Evolutionary conservation across 1,140 invertebrate species (phyloP).

Genomic region (Pseudomyrmex flavicornis): DNA sequence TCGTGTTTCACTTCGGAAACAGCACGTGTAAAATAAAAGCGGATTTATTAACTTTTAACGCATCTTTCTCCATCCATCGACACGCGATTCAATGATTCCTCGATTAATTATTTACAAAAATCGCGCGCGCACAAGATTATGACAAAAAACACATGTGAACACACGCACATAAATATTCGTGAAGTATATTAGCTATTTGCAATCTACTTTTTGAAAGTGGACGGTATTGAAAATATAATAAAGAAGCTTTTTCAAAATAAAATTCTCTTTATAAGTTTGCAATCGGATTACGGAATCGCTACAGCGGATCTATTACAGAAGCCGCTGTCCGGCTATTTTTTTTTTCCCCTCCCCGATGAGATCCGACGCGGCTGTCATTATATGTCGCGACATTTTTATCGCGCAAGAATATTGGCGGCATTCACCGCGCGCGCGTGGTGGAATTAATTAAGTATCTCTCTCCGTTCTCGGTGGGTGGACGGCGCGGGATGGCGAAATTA

Average conservation of each 20-base stretch:
- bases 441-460: constrained; percentile 81
- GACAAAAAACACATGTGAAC: neutral
- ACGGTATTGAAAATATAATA: neutral
- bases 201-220: neutral
- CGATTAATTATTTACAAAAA: neutral
- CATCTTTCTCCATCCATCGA: neutral
- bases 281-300: constrained; percentile 28
- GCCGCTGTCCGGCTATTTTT: constrained; percentile 19
- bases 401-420: constrained; percentile 68
- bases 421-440: constrained; percentile 63
- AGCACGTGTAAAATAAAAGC: neutral
- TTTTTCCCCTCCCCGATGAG: neutral
- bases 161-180: neutral
- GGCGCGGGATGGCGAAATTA: constrained; percentile 79
- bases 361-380: constrained; percentile 24
- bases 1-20: neutral
- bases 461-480: constrained; percentile 72
- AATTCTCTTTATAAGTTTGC: neutral
- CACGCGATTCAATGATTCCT: neutral
- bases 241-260: neutral
- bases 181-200: neutral
- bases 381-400: constrained; percentile 23
- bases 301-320: constrained; percentile 5
- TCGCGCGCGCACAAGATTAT: neutral
- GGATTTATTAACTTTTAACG: neutral